Conservation (phyloP, 2,888 invertebrate species). For the Ectemnius lituratus region DNA sequence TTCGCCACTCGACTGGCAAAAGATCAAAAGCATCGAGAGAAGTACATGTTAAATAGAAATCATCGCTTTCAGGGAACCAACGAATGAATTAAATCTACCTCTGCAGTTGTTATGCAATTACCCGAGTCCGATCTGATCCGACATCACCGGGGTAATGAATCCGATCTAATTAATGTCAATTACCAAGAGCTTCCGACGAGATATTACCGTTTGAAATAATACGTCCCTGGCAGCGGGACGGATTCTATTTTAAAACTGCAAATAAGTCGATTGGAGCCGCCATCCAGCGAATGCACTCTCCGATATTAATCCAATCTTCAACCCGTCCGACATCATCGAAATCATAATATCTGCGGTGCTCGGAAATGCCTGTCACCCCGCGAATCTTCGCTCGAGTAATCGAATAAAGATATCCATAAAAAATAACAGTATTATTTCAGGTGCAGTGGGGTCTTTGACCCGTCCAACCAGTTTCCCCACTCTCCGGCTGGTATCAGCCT, state of each 20-base stretch:
- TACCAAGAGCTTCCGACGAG: slow-evolving; percentile 26
- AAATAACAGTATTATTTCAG: not conserved
- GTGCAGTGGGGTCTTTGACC: not conserved
- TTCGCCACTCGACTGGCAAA: no score
- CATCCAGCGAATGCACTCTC: slow-evolving; percentile 4
- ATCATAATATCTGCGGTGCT: no score
- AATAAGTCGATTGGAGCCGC: not conserved
- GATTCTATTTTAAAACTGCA: not conserved
- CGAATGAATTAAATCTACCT: not conserved
- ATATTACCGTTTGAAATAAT: slow-evolving; percentile 13
- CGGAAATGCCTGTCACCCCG: not conserved
- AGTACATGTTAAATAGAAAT: no score
- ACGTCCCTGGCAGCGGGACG: not conserved
- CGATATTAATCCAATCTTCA: not conserved
- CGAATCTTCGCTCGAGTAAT: not conserved
- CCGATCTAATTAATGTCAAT: slow-evolving; percentile 39
- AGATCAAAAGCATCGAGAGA: no score
- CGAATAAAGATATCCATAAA: not conserved
- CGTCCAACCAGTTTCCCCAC: no score
- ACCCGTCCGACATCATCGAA: not conserved
- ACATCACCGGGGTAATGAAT: slow-evolving; percentile 26
- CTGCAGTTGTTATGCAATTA: slow-evolving; percentile 8
- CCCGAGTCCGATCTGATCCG: slow-evolving; percentile 19
- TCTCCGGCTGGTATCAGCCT: not conserved
- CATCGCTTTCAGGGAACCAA: not conserved